Conservation (phyloP, 1,140 invertebrate genomes). For the Oncopodura yosiiana region DNA sequence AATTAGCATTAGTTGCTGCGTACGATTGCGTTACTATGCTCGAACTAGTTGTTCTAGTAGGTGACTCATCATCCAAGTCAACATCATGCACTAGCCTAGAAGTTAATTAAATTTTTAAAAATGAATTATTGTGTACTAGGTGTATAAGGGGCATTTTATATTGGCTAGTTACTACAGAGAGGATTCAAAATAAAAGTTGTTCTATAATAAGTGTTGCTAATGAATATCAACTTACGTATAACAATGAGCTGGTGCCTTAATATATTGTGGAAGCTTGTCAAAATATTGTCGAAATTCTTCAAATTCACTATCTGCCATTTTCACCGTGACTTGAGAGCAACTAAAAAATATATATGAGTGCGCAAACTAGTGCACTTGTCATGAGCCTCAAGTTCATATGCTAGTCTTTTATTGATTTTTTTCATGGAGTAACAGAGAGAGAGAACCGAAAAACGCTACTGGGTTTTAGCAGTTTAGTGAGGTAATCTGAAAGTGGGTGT, state of each 20-base stretch:
- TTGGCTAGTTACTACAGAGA: neutral
- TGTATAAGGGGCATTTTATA: neutral
- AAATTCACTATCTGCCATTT: conserved; percentile 83
- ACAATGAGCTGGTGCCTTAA: conserved; percentile 57
- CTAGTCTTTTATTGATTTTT: conserved; percentile 21
- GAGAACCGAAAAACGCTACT: too few relatives aligned
- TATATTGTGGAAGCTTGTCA: conserved; percentile 65
- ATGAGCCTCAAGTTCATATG: neutral
- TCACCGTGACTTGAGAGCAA: conserved; percentile 31
- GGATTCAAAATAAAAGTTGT: neutral
- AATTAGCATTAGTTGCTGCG: neutral
- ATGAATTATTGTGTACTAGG: neutral
- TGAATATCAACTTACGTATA: conserved; percentile 50
- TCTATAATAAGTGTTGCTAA: neutral
- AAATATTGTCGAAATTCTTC: conserved; percentile 81
- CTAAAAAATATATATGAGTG: too few relatives aligned
- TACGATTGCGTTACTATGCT: neutral
- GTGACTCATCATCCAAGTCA: conserved; percentile 61
- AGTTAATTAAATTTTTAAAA: conserved; percentile 1
- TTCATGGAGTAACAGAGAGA: too few relatives aligned
- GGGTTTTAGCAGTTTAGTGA: too few relatives aligned
- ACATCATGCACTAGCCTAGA: conserved; percentile 65
- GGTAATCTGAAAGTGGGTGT: too few relatives aligned
- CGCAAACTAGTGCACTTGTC: conserved; percentile 17
- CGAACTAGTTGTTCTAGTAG: conserved; percentile 54